A percentile compares a stretch with the other conserved stretches of the same genome.
phyloP scores from a whole-genome alignment of 1,140 invertebrate genomes.

The Drosophila lacertosa region DNA sequence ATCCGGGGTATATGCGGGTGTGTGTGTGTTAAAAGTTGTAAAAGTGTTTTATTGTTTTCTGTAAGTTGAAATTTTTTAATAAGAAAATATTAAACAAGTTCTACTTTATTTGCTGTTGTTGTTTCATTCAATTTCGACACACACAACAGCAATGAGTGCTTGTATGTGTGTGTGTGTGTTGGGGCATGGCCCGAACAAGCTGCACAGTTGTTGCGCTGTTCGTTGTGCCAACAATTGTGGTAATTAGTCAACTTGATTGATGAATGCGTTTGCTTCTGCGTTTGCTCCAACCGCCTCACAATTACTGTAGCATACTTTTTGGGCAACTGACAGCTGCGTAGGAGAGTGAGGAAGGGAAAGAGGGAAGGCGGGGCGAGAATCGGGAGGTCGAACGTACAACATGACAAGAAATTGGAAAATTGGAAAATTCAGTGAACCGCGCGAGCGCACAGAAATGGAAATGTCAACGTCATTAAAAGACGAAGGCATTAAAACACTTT shows the following conservation, averaged over 20 bases:
- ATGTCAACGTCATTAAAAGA: constrained; percentile 73
- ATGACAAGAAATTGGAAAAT: constrained; percentile 47
- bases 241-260: constrained; percentile 82
- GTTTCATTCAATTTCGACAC: constrained; percentile 28
- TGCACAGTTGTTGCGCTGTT: constrained; percentile 21
- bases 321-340: background rate
- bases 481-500: constrained; percentile 49
- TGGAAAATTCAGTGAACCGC: constrained; percentile 32
- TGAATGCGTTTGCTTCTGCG: constrained; percentile 46
- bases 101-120: constrained; percentile 48
- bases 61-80: constrained; percentile 67
- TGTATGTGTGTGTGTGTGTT: background rate
- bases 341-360: no score
- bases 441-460: constrained; percentile 33
- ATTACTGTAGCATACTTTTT: constrained; percentile 39
- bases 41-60: constrained; percentile 36
- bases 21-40: constrained; percentile 51
- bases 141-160: background rate
- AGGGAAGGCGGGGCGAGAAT: background rate
- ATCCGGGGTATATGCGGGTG: background rate
- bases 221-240: constrained; percentile 62
- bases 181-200: background rate
- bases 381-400: background rate
- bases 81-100: constrained; percentile 79
- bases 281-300: background rate